A percentile compares a stretch with the other conserved stretches of the same genome.
Conservation (phyloP, 2,797 vertebrate genomes). For the Chrysocyon brachyurus region DNA sequence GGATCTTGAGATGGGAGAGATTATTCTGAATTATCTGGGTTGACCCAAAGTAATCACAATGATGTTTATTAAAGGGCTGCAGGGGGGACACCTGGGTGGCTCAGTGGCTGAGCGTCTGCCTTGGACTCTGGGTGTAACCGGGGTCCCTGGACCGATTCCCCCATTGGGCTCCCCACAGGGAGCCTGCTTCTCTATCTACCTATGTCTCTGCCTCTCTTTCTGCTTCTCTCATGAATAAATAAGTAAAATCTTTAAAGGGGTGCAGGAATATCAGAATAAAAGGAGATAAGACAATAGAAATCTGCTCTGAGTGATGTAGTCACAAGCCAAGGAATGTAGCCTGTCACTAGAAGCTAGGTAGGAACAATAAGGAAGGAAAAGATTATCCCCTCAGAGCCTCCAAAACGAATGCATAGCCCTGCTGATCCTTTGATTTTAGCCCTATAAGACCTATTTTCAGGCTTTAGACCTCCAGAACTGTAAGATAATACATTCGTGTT, state of each 20-base stretch:
- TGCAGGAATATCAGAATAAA: not conserved
- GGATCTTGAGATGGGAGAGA: not conserved
- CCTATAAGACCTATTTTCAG: not conserved
- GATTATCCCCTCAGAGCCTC: not conserved
- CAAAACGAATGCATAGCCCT: not conserved
- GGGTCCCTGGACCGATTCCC: too few species aligned
- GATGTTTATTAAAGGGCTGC: not conserved
- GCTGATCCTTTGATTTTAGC: not conserved
- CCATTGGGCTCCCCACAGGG: too few species aligned
- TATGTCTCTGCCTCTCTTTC: too few species aligned
- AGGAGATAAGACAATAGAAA: not conserved
- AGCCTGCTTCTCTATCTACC: too few species aligned
- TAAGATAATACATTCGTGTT: not conserved
- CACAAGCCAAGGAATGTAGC: not conserved
- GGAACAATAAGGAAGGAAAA: not conserved
- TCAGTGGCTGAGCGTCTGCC: too few species aligned
- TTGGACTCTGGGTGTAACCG: too few species aligned
- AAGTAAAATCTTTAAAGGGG: not conserved
- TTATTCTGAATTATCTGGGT: not conserved
- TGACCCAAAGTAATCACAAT: not conserved
- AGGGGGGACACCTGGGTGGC: too few species aligned
- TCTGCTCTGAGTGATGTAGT: not conserved
- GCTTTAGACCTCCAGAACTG: not conserved
- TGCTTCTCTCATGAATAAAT: too few species aligned
- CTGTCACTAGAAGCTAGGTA: not conserved